Conservation (phyloP, 2,888 invertebrate species). For the Boloria selene region DNA sequence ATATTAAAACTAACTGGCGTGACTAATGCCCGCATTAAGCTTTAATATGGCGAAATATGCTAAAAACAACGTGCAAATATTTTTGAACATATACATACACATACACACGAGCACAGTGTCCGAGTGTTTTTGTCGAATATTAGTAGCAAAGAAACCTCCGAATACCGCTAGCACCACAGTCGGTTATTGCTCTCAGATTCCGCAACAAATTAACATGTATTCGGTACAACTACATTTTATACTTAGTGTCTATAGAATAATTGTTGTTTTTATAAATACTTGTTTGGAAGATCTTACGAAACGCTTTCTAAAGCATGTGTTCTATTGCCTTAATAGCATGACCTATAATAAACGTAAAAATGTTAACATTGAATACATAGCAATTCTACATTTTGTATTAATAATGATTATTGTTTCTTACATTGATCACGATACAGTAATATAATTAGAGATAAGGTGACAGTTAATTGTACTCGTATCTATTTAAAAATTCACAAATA, state of each 20-base stretch:
- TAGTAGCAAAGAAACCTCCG: slow-evolving; percentile 75
- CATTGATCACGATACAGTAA: too few species aligned
- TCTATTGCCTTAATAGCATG: slow-evolving; percentile 28
- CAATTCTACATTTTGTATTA: too few species aligned
- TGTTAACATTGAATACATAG: background rate
- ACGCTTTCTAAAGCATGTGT: slow-evolving; percentile 37
- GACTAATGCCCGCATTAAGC: slow-evolving; percentile 63
- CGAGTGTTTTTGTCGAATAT: slow-evolving; percentile 76
- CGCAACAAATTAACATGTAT: slow-evolving; percentile 83
- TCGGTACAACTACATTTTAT: slow-evolving; percentile 78
- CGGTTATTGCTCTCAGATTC: slow-evolving; percentile 82
- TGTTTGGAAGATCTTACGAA: slow-evolving; percentile 37
- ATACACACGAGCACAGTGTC: slow-evolving; percentile 48
- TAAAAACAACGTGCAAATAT: slow-evolving; percentile 56
- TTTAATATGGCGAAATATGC: slow-evolving; percentile 69
- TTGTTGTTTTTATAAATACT: slow-evolving; percentile 52
- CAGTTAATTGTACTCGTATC: too few species aligned
- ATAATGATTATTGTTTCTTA: too few species aligned
- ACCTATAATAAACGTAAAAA: slow-evolving; percentile 23
- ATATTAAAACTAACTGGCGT: slow-evolving; percentile 46
- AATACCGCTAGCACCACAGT: slow-evolving; percentile 77
- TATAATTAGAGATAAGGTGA: too few species aligned
- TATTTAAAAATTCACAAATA: too few species aligned
- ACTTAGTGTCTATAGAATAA: slow-evolving; percentile 71
- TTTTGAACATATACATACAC: slow-evolving; percentile 48